Base-by-base conservation (phyloP, 1,140 invertebrate genomes). In the Eumeta japonica region DNA sequence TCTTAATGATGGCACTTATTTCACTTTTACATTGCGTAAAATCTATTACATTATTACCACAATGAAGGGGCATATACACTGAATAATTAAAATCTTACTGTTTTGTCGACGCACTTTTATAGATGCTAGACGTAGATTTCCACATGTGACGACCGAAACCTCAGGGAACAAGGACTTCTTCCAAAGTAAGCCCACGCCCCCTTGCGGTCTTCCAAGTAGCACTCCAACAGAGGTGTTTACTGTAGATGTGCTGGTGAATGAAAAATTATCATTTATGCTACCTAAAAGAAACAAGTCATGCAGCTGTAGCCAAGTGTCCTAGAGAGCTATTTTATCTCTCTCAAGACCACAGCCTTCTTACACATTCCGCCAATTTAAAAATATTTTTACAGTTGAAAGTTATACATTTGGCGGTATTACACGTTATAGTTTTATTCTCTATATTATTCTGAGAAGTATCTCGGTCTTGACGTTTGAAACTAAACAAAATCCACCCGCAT, bases 51-150 rank as follows among this genome's bases (percentile, higher is more conserved):
- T 37, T 37, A n/a, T 28, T 10, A 16, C 10, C 10, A 16, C 9
- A 28, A 27, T 37, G 15, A 4, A 27, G 28, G n/a, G 35, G 35
- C 35, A 37, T 37, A 28, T 37, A 37, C 12, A 37, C 35, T 15
- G 35, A 37, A 16, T 28, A 37, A 37, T 16, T n/a, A 37, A 10
- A 27, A 28, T 9, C 7, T 13, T 10, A 28, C 35, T 20, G 16
- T 28, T n/a, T 16, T 16, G 11, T n/a, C 28, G 20, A 10, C 16
- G 2, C 4, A 28, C 14, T 15, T 15, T 28, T 10, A 15, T 15
- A n/a, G 20, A 4, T 4, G 12, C 4, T 16, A 4, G 15, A 16
- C 14, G n/a, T 20, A 15, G 20, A 37, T 27, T 37, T 2, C 16
- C 12, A 16, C 35, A 37, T 13, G 28, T 37, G 5, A 37, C 16